Base-by-base conservation (phyloP, 1,140 invertebrate species). In the Drosophila melanica region DNA sequence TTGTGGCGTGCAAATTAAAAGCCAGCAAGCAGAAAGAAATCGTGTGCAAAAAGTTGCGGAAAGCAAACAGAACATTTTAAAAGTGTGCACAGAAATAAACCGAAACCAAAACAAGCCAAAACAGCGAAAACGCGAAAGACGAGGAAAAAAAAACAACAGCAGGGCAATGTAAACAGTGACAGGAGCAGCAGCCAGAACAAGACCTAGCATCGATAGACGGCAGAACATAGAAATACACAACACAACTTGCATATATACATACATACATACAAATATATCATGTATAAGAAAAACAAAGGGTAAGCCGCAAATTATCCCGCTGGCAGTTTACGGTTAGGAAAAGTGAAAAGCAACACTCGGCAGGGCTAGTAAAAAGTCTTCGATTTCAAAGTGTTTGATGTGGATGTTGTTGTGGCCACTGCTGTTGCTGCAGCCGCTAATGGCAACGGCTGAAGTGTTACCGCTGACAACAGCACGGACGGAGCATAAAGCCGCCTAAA, bases 1-100 rank as follows among this genome's bases (percentile, higher is more conserved):
- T 87, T 87, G 84, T 87, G 84, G 84, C 84, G 79, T 85, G 84
- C 76, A 89, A 89, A 89, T 89, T 89, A 89, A 89, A 90, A 89
- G 77, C 77, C 74, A 89, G 79, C 79, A 50, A 80, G 72, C 37
- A 63, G 45, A 67, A 73, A 71, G 53, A 80, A 77, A 77, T 66
- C 70, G 70, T 72, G 51, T 75, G 65, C 62, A 73, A 84, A 86
- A 87, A 86, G 75, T 89, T 79, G 51, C 70, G 54, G 50, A 75
- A 89, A 78, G 72, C 80, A 89, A 90, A 78, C 70, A 67, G 51
- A 75, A 59, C 64, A 87, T 74, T 77, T 82, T 65, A 65, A 66
- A 81, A 81, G 48, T 63, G 64, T 53, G 60, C 62, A 41, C 44
- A n/a, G 51, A 76, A 60, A 69, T 68, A 54, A 68, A 74, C 57